Base-by-base conservation (phyloP, 2,888 invertebrate species). In the Argyresthia albistria region DNA sequence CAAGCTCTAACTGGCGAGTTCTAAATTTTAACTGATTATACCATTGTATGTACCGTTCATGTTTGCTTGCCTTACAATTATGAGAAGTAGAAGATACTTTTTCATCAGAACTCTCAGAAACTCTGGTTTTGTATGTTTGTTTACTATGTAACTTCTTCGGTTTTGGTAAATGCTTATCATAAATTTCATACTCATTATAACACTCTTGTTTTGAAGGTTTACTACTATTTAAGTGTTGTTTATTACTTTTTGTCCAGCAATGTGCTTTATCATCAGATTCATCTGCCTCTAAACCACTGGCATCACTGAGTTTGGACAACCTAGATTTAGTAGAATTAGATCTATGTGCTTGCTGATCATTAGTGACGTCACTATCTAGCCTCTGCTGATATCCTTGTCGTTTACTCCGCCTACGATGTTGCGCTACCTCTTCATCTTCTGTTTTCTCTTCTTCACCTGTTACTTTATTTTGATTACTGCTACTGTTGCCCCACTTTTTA, bases 1-100 rank as follows among this genome's bases (percentile, higher is more conserved):
- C 57, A 55, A 69, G 60, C 66, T 79, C 78, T 51, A 86, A 64
- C 59, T 72, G 69, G 57, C 69, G 66, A 46, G 67, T 66, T 51
- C 66, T 67, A 43, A 60, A 53, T 67, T 79, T 78, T 48, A 86
- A 59, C 52, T 74, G 64, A 11, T 66, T 72, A 54, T 76, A 81
- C 86, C 86, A 86, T 53, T 63, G 42, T 2, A 55, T 49, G 58
- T 77, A 77, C 54, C 60, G 9, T 25, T 46, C n/a, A 25, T 8
- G 1, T 35, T 25, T 35, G 46, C 16, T n/a, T 46, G 39, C 10
- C 3, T 35, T 46, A n/a, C 6, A 7, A 35, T 46, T 2, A 35
- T 25, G 10, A 2, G 46, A 25, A 25, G 11, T 10, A 2, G 46
- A 25, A 25, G 11, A 25, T 10, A 14, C 14, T 15, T 43, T 14